Percentiles rank a stretch among this genome's conserved stretches.
Conservation (phyloP, 2,113 vertebrate species). For the Galemys pyrenaicus region DNA sequence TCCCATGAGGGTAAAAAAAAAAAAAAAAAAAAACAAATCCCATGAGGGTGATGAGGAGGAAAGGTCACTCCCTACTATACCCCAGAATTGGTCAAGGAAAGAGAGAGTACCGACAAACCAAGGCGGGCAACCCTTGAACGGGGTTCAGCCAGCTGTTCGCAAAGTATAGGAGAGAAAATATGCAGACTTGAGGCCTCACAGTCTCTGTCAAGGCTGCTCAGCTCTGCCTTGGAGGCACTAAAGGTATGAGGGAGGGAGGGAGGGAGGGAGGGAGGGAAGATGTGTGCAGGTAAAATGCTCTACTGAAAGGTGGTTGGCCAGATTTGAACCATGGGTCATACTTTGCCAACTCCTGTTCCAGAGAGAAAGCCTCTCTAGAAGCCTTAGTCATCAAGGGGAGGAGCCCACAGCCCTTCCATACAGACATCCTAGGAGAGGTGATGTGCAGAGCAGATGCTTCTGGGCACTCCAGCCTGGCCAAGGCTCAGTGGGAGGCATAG, state of each 20-base stretch:
- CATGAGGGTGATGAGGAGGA: background rate
- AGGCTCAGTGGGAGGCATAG: background rate
- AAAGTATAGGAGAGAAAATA: background rate
- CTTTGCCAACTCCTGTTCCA: background rate
- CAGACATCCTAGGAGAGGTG: background rate
- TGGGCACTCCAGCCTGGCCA: background rate
- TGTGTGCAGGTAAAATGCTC: background rate
- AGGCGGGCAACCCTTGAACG: background rate
- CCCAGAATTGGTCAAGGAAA: background rate
- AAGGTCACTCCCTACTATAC: background rate
- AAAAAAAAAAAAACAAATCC: too few species aligned
- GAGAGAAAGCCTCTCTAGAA: background rate
- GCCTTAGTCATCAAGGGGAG: background rate
- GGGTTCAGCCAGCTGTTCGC: background rate
- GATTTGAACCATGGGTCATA: background rate
- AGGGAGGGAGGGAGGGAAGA: rapidly evolving
- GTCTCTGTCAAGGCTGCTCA: background rate
- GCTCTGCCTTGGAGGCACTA: background rate
- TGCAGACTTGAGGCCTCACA: rapidly evolving
- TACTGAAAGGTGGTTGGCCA: background rate
- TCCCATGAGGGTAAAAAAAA: background rate
- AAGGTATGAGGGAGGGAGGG: background rate
- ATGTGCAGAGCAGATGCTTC: background rate
- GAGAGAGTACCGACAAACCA: too few species aligned
- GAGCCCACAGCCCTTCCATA: background rate